Evolutionary conservation across 2,888 invertebrate genomes (phyloP), one percentile per base, ranked within the genome.

Genomic region (Sesia bembeciformis): DNA sequence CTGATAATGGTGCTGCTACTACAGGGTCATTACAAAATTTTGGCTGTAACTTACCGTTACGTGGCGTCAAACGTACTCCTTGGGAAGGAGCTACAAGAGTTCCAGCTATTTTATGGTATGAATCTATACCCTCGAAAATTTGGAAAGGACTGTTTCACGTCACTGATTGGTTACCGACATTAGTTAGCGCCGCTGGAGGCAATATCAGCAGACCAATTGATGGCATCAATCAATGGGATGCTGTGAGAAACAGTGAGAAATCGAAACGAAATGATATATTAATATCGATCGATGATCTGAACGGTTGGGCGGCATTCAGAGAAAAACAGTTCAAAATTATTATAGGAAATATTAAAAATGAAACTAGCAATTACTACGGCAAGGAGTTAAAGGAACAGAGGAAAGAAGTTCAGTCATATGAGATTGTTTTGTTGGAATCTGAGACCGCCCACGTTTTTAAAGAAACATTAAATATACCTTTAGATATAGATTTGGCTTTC

Each of bases 21-120:
- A 83, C 89, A 56, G 95, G 95, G 1, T 70, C 91, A 56, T 91
- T 63, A 5, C 61, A 68, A 57, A 97, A 96, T 78, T 91, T 91
- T 40, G 94, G 93, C 1, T 94, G 93, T 4, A 94, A 95, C 79
- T 93, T 92, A 82, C 95, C 95, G 23, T 79, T 95, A 0, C 89
- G 93, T 64, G 94, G 95, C 40, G 93, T 94, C 71, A 97, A 97
- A 81, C 90, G 92, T 64, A 92, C 94, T 0, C 84, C 95, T 0
- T 96, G 93, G 91, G 96, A 97, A 78, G 97, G 97, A 4, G 96
- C 93, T 0, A 87, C 95, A 0, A 90, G 95, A 40, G 93, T 93
- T 0, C 90, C 91, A 0, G 94, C 93, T 0, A 91, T 93, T 39
- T 74, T 96, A 49, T 96, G 94, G 92, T 70, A 76, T 52, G 59